Evolutionary conservation across 2,113 vertebrate species (phyloP), one percentile per base, ranked within the genome.

Genomic region (Psilopsiagon aurifrons): DNA sequence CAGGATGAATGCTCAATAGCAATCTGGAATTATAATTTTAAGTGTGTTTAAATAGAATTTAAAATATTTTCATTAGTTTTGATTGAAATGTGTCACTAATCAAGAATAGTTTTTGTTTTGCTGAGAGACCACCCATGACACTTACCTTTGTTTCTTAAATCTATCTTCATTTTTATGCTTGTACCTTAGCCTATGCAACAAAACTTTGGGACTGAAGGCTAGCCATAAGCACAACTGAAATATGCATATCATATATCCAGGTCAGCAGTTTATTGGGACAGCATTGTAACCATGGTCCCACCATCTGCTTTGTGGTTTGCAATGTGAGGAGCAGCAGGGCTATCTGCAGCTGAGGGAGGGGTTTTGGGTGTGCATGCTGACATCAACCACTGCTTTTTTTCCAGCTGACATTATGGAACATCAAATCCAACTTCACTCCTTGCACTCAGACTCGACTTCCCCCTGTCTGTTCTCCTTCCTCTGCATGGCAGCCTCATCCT

Each of bases 211-310:
- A 33, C 37, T 35, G 37, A 62, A 31, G 10, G 8, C 7, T 77
- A 51, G 18, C 28, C 17, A 23, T 29, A 57, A 77, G 23, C 39
- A 77, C 17, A 86, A 69, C 5, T 1, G 0, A 51, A 73, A 55
- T 5, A 49, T 8, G 15, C 6, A 8, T n/a, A 8, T 79, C 6
- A 8, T n/a, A 8, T 79, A 7, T 55, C 11, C 23, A 69, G 39
- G 77, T 43, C 47, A 94, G 33, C 28, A 49, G 22, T 43, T 70
- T 33, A 4, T 67, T 27, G 44, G 47, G 27, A 17, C 18, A 66
- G 13, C 3, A 1, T 2, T 57, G 49, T 33, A 64, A 3, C 39
- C 6, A 0, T 5, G 35, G 35, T 47, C 25, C 10, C 49, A 52
- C 69, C 0, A 29, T 62, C 17, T 49, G 0, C 49, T 23, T 20